phyloP scores from a whole-genome alignment of 2,113 vertebrate genomes.

The Pristiophorus japonicus region DNA sequence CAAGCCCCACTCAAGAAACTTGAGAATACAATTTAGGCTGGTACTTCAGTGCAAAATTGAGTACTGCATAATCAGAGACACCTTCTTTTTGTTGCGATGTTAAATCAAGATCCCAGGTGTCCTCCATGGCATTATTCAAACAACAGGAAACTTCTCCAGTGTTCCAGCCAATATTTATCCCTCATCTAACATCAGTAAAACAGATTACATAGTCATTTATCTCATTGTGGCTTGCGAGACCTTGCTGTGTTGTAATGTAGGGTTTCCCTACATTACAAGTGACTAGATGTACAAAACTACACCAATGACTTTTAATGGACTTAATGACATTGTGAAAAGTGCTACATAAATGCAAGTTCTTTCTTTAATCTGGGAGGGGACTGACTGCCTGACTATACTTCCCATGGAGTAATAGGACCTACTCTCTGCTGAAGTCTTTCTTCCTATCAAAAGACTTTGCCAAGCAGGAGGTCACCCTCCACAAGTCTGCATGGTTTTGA shows the following conservation, averaged over 20 bases:
- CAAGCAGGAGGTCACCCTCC: not conserved
- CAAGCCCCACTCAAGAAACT: not conserved
- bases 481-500: not conserved
- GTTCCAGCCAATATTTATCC: not conserved
- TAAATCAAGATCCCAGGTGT: not conserved
- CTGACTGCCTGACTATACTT: not conserved
- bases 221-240: not conserved
- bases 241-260: not conserved
- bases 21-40: not conserved
- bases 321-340: not conserved
- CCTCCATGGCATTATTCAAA: not conserved
- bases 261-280: not conserved
- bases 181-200: not conserved
- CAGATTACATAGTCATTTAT: not conserved
- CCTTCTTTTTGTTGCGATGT: not conserved
- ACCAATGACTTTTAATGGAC: not conserved
- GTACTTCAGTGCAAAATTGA: not conserved
- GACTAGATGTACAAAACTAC: not conserved
- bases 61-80: not conserved
- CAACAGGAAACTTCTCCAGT: not conserved
- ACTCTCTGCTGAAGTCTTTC: not conserved
- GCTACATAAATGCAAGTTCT: not conserved
- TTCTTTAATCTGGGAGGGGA: not conserved
- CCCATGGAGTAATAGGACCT: not conserved
- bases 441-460: not conserved